Conservation (phyloP, 2,888 invertebrate genomes). For the Ferrisia virgata region DNA sequence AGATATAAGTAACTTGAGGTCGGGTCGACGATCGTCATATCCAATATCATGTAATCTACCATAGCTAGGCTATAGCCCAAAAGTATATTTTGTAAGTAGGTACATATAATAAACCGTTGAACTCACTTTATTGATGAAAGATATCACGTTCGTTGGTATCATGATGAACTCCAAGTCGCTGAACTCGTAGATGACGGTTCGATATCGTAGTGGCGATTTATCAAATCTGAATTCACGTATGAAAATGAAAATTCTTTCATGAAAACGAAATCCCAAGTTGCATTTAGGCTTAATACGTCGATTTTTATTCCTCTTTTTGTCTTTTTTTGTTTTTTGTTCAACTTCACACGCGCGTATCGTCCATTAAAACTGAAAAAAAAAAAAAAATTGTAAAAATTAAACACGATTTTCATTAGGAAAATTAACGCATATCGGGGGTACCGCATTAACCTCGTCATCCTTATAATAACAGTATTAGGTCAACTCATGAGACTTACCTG, state of each 20-base stretch:
- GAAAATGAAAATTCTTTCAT: neutral
- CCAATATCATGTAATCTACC: neutral
- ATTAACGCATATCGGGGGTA: no score
- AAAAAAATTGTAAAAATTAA: neutral
- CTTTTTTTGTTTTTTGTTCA: neutral
- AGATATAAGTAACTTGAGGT: no score
- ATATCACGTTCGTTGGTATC: slow-evolving; percentile 88
- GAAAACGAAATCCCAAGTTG: neutral
- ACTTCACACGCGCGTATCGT: neutral
- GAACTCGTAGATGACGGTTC: neutral
- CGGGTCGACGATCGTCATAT: neutral
- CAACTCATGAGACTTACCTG: no score
- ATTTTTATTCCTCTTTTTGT: neutral
- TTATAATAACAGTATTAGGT: no score
- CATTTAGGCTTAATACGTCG: neutral
- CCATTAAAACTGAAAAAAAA: neutral
- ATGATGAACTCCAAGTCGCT: slow-evolving; percentile 58
- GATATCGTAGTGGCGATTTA: neutral
- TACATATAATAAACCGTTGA: neutral
- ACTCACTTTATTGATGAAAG: slow-evolving; percentile 89
- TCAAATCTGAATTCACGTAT: neutral
- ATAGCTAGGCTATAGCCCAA: no score
- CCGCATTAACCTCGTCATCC: no score
- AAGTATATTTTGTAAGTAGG: no score
- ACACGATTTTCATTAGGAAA: no score